Base-by-base conservation (phyloP, 2,888 invertebrate genomes). In the Timema podura region DNA sequence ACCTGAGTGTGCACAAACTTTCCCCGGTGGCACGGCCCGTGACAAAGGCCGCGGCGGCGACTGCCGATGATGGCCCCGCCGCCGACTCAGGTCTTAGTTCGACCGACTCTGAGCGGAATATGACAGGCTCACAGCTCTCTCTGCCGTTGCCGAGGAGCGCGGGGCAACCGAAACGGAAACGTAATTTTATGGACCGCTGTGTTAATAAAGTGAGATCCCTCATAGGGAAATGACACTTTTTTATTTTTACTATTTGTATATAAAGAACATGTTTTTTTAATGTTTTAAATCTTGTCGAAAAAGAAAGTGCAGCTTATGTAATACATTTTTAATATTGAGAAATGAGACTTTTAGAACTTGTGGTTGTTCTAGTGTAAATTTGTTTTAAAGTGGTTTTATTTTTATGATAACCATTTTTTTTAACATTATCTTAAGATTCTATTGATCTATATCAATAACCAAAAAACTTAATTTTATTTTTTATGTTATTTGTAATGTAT, bases 101-200 rank as follows among this genome's bases (percentile, higher is more conserved):
- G 11, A 10, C 61, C 6, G 61, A 46, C 30, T 65, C 49, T 48
- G 44, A 48, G 45, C 16, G 11, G 44, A 51, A 13, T 67, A 44
- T 67, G 44, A 15, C 44, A 30, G 85, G 85, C 76, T 85, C 86
- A 71, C 82, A 85, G 73, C 80, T 85, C 72, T 85, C 87, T 74
- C 79, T 88, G 77, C 85, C 85, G 77, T 80, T 85, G 77, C 80
- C 87, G 78, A 85, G 85, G 78, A 85, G 85, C 76, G 81, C 83
- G 75, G 85, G 84, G 68, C 87, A 87, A 77, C 86, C 85, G 9
- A 89, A 90, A 80, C 85, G 88, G 78, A 89, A 89, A 81, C 88
- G 89, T 79, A 92, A 92, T 81, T 92, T 93, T 81, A 91, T 93
- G 88, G 92, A 93, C 85, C 86, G 89, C 81, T 91, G 91, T 82